phyloP scores from a whole-genome alignment of 2,113 vertebrate species.

The Lagopus muta region DNA sequence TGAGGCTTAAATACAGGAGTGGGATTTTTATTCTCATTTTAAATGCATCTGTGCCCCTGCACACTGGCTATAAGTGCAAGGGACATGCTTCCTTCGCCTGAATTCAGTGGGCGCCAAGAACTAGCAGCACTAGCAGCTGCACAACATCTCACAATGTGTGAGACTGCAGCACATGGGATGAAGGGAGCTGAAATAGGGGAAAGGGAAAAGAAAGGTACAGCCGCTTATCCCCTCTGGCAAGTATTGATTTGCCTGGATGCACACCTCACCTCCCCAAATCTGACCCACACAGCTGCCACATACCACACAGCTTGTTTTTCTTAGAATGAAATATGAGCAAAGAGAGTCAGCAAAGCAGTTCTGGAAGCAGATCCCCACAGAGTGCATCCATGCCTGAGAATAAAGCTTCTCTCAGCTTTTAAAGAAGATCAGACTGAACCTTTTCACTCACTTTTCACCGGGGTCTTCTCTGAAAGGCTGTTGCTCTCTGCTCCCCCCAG shows the following conservation, averaged over 20 bases:
- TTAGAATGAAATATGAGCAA: neutral
- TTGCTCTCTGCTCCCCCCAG: neutral
- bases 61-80: neutral
- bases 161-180: neutral
- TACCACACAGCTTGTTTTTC: neutral
- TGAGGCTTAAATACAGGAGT: neutral
- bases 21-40: neutral
- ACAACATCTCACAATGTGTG: neutral
- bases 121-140: neutral
- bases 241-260: neutral
- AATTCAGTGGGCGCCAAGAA: neutral
- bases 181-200: no score
- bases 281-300: neutral
- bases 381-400: neutral
- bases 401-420: neutral
- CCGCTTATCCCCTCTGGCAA: neutral
- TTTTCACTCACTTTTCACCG: neutral
- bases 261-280: neutral
- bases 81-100: neutral
- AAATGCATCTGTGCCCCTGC: neutral
- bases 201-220: neutral
- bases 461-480: neutral
- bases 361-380: neutral
- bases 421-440: neutral
- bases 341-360: accelerated